phyloP scores from a whole-genome alignment of 2,797 vertebrate genomes.

The Anguilla obscura region DNA sequence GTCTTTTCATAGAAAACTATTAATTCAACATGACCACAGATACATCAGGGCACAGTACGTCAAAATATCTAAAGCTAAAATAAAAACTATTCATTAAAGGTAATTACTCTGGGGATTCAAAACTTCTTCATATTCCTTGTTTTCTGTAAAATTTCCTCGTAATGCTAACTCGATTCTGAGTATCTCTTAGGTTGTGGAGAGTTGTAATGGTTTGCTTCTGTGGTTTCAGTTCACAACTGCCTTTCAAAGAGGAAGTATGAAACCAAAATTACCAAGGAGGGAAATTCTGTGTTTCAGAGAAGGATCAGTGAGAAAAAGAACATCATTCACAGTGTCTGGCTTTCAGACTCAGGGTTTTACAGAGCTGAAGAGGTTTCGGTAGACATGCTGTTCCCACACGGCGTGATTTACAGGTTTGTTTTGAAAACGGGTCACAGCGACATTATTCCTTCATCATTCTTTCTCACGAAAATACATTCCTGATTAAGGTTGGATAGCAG shows the following conservation, averaged over 20 bases:
- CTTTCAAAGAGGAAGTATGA: conserved; percentile 2
- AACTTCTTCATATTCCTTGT: not conserved
- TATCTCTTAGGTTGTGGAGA: conserved; percentile 11
- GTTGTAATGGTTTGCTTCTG: conserved; percentile 8
- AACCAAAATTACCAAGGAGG: conserved; percentile 20
- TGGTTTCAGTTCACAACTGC: conserved; percentile 5
- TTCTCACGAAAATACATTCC: not conserved
- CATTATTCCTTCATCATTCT: not conserved
- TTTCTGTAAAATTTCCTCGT: not conserved
- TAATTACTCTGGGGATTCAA: not conserved
- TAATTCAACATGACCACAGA: not conserved
- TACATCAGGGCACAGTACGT: not conserved
- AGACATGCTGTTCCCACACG: not conserved
- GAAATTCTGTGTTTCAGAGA: not conserved
- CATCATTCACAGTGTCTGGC: not conserved
- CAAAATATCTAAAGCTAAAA: not conserved
- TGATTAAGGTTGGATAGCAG: not conserved
- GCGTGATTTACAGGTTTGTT: conserved; percentile 26
- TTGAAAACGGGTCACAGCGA: not conserved
- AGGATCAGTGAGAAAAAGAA: not conserved
- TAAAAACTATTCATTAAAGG: not conserved
- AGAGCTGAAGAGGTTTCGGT: not conserved
- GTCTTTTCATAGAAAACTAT: not conserved
- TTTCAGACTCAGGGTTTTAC: not conserved
- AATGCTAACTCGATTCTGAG: not conserved